Conservation (phyloP, 2,888 invertebrate species). For the Punctoribates punctum region DNA sequence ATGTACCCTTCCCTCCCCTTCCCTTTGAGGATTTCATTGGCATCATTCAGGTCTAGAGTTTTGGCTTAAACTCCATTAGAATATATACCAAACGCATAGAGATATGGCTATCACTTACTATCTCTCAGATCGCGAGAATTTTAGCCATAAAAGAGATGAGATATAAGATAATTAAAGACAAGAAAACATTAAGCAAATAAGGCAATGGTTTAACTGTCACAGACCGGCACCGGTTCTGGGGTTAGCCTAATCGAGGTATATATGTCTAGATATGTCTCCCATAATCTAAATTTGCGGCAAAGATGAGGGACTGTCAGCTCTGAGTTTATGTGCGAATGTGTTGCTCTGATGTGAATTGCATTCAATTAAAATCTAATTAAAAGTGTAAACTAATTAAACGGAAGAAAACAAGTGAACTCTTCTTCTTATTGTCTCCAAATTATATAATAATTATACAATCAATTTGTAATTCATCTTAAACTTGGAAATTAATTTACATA, state of each 20-base stretch:
- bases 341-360: background rate
- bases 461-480: slow-evolving; percentile 27
- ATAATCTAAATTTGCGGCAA: background rate
- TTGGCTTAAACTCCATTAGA: too few relatives aligned
- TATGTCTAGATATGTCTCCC: background rate
- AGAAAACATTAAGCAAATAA: slow-evolving; percentile 21
- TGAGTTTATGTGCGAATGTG: background rate
- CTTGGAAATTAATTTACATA: background rate
- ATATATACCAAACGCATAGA: too few relatives aligned
- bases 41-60: background rate
- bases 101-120: background rate
- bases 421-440: background rate
- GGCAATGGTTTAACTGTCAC: slow-evolving; percentile 1
- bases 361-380: slow-evolving; percentile 18
- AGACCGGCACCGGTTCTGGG: background rate
- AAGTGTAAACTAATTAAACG: slow-evolving; percentile 27
- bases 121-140: background rate
- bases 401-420: background rate
- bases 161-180: slow-evolving; percentile 14
- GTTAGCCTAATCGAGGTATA: too few relatives aligned
- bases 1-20: background rate
- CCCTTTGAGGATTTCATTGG: background rate
- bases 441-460: background rate
- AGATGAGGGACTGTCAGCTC: background rate
- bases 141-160: background rate